Evolutionary conservation across 64 coral and sea anemone species (phyloP).

Genomic region (Dendronephthya gigantea): DNA sequence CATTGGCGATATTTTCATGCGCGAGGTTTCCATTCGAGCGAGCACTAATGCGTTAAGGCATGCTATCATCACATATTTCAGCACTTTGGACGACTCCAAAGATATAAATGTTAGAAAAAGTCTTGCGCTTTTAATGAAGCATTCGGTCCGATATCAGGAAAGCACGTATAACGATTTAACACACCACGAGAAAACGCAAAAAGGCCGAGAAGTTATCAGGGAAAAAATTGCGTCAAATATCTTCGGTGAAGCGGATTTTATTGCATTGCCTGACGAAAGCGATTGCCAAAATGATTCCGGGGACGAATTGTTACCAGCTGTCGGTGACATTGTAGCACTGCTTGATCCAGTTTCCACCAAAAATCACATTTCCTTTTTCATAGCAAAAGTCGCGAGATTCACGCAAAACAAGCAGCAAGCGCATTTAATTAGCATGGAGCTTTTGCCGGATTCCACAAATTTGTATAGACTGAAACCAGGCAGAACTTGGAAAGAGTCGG

Average conservation of each 20-base stretch:
- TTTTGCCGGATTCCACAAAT: neutral
- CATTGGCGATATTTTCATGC: neutral
- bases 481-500: neutral
- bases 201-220: neutral
- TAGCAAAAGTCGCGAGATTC: neutral
- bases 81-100: slow-evolving; percentile 18
- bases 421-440: neutral
- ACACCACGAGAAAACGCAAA: neutral
- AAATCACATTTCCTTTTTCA: neutral
- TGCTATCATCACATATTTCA: slow-evolving; percentile 18
- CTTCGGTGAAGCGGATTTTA: neutral
- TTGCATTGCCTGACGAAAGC: neutral
- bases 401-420: neutral
- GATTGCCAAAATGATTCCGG: neutral
- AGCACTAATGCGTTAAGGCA: slow-evolving; percentile 5
- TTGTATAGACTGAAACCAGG: neutral
- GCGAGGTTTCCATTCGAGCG: neutral
- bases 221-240: neutral
- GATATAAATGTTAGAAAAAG: slow-evolving; percentile 1
- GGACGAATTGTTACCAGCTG: neutral
- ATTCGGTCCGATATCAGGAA: slow-evolving; percentile 16
- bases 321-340: neutral
- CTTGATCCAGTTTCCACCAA: neutral
- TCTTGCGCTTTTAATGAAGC: slow-evolving; percentile 23
- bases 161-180: neutral